Base-by-base conservation (phyloP, 2,113 vertebrate genomes). In the Tetrao urogallus region DNA sequence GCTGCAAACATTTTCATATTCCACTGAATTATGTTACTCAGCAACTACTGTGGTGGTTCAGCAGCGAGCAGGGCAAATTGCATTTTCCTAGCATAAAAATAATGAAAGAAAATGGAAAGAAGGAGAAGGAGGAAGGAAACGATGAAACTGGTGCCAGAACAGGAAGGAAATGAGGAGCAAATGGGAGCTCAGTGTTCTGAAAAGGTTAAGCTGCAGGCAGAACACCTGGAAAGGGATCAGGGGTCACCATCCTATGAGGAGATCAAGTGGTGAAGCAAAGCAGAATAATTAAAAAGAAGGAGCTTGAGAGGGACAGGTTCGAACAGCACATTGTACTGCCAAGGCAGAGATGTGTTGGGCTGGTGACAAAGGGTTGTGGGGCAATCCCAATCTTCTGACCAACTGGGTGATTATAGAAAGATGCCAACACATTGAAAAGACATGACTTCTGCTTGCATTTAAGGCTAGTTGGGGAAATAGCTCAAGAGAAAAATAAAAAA, bases 231-330 rank as follows among this genome's bases (percentile, higher is more conserved):
- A 84, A 75, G 64, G 38, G 74, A 82, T 34, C 45, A 61, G 45
- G 77, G 71, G 61, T 88, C 77, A 90, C 28, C 79, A 67, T 61
- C 36, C 92, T 84, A 15, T 42, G 84, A 95, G 30, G 36, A 76
- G 38, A 86, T 90, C 83, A 93, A 85, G 24, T 75, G 7, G 8
- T 82, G 79, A 95, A 94, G 24, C 47, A 86, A 84, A 91, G 48
- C 28, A 75, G 90, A 94, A 86, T 70, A 69, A 75, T 66, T 48
- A 77, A 61, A 61, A 54, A 72, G 34, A 34, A 30, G 34, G 18
- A 77, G 36, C 56, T 36, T 20, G 45, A 89, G 64, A 87, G 17
- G 28, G 21, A 81, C 56, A 78, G 12, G 48, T 28, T 28, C 50
- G 28, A 34, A 67, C 24, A 83, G 60, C 9, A 40, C 10, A 80